Evolutionary conservation across 1,140 invertebrate species (phyloP).

Genomic region (Condylostylus longicornis): DNA sequence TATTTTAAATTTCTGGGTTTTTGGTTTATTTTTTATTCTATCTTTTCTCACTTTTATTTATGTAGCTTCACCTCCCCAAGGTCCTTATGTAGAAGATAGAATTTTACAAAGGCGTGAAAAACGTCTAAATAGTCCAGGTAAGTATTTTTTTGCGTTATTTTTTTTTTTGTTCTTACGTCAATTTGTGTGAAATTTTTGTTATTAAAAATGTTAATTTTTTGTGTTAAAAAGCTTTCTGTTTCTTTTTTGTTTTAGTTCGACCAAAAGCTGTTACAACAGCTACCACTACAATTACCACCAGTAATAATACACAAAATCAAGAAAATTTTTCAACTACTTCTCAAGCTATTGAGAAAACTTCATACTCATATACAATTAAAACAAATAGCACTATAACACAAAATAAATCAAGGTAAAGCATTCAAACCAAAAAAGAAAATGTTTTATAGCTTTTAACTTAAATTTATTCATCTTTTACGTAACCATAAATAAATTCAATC

Average conservation of each 20-base stretch:
- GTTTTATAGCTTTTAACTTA: no score
- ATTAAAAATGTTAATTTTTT: not conserved
- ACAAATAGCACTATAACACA: not conserved
- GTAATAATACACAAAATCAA: no score
- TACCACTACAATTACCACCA: not conserved
- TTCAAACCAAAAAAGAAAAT: not conserved
- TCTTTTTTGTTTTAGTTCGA: not conserved
- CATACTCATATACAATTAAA: not conserved
- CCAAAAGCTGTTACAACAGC: not conserved
- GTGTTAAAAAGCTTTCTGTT: not conserved
- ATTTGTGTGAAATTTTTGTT: not conserved
- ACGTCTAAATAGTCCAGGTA: constrained; percentile 29
- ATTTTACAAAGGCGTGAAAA: constrained; percentile 28
- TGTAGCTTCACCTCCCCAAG: constrained; percentile 11
- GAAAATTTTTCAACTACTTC: no score
- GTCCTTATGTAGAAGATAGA: constrained; percentile 29
- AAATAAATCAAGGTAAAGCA: not conserved
- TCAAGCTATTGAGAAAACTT: not conserved
- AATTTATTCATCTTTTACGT: no score
- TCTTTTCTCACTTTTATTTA: not conserved
- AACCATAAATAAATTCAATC: no score
- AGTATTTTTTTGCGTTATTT: constrained; percentile 10
- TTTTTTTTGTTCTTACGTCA: not conserved
- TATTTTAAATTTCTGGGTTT: no score
- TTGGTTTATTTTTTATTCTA: no score